Conservation (phyloP, 2,888 invertebrate species). For the Epinotia nisella region DNA sequence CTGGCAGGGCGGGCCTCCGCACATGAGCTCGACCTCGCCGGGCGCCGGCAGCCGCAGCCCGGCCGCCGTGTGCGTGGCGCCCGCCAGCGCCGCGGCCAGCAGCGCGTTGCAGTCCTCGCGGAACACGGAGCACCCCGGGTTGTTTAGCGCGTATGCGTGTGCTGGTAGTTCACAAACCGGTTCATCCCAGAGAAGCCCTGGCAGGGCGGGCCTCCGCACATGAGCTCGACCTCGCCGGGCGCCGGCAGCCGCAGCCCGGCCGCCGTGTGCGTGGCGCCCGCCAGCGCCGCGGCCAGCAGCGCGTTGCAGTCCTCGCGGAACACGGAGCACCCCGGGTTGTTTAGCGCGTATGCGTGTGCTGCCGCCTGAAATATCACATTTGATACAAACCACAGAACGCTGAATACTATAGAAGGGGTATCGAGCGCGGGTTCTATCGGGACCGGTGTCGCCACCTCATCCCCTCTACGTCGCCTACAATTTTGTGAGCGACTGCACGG, state of each 20-base stretch:
- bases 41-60: slow-evolving; percentile 87
- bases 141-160: slow-evolving; percentile 89
- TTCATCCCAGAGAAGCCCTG: slow-evolving; percentile 97
- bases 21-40: slow-evolving; percentile 92
- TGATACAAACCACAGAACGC: no score
- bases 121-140: slow-evolving; percentile 89
- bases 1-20: slow-evolving; percentile 95
- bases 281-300: slow-evolving; percentile 87
- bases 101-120: slow-evolving; percentile 92
- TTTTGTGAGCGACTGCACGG: no score
- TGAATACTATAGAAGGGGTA: no score
- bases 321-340: slow-evolving; percentile 89
- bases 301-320: slow-evolving; percentile 93
- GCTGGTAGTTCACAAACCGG: slow-evolving; percentile 63
- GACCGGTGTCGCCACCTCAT: no score
- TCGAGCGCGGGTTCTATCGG: no score
- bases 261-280: slow-evolving; percentile 81
- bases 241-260: slow-evolving; percentile 86
- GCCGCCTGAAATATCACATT: slow-evolving; percentile 75
- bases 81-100: slow-evolving; percentile 88
- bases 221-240: slow-evolving; percentile 92
- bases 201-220: slow-evolving; percentile 95
- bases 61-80: slow-evolving; percentile 76
- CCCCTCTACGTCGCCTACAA: no score
- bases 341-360: slow-evolving; percentile 91